These are phyloP conservation scores for Anniella stebbinsi DNA, from an alignment of 2,797 vertebrate species.

Conservation along the genomic window DNA sequence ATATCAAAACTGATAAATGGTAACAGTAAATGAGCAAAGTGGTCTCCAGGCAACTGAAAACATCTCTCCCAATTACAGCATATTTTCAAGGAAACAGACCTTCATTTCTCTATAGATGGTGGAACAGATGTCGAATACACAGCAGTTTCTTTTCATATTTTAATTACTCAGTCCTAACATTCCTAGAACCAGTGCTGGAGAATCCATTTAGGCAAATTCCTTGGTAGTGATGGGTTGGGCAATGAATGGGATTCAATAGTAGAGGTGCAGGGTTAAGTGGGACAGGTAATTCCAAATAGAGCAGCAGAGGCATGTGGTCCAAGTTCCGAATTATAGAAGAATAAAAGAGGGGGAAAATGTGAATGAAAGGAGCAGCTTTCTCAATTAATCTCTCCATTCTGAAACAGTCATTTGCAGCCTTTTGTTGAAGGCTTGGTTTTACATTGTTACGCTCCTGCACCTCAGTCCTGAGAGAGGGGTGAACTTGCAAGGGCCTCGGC, in stretches of 20 bases:
- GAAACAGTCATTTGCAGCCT: neutral
- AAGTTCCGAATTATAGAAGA: neutral
- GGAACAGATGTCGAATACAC: neutral
- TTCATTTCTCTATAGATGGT: neutral
- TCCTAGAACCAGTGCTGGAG: rapidly evolving
- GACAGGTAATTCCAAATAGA: too few species aligned
- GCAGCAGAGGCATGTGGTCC: neutral
- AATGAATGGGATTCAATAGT: neutral
- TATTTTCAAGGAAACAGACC: slow-evolving; percentile 13
- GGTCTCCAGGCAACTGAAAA: neutral
- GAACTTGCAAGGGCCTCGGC: too few species aligned
- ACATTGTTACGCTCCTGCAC: too few species aligned
- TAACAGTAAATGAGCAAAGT: neutral
- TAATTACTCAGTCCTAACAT: neutral
- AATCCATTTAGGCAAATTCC: neutral
- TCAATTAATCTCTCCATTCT: neutral
- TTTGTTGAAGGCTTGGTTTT: neutral
- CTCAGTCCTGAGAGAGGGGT: too few species aligned
- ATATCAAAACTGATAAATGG: slow-evolving; percentile 5
- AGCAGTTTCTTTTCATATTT: neutral
- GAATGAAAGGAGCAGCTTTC: neutral
- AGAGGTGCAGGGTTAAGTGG: neutral
- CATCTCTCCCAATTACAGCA: slow-evolving; percentile 5
- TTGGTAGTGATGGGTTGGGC: neutral
- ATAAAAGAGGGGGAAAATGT: neutral